Percentiles rank a stretch among this genome's conserved stretches.
Conservation (phyloP, 2,113 vertebrate genomes). For the Mola mola region DNA sequence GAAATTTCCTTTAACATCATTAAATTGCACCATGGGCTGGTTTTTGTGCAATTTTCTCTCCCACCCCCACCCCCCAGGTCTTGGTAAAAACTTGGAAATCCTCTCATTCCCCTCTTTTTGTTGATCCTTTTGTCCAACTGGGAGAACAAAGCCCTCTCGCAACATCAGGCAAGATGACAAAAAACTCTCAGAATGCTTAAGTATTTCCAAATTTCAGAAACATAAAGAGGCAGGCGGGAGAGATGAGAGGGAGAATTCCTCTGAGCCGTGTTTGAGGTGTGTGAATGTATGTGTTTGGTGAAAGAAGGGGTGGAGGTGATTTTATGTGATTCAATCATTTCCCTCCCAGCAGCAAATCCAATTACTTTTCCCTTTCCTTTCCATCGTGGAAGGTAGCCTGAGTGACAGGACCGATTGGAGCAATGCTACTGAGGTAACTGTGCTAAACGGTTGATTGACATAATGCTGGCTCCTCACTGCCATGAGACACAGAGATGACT, state of each 20-base stretch:
- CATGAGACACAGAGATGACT: conserved; percentile 54
- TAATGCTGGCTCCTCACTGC: conserved; percentile 54
- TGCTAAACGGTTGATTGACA: conserved; percentile 69
- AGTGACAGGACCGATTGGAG: conserved; percentile 70
- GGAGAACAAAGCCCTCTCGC: conserved; percentile 62
- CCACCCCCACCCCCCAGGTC: conserved; percentile 52
- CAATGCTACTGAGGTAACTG: conserved; percentile 51
- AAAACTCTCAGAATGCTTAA: conserved; percentile 57
- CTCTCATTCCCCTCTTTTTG: conserved; percentile 62
- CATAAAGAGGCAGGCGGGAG: conserved; percentile 46
- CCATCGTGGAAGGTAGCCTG: conserved; percentile 72
- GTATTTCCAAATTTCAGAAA: conserved; percentile 65
- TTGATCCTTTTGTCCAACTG: conserved; percentile 66
- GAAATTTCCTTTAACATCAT: conserved; percentile 17
- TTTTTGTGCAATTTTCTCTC: conserved; percentile 35
- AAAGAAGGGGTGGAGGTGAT: conserved; percentile 37
- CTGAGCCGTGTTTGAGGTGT: conserved; percentile 48
- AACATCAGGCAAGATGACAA: conserved; percentile 64
- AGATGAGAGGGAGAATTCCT: conserved; percentile 26
- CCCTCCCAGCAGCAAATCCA: conserved; percentile 73
- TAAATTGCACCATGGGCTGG: conserved; percentile 11
- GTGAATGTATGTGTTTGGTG: conserved; percentile 22
- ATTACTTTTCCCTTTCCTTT: conserved; percentile 71
- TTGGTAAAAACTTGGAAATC: conserved; percentile 66
- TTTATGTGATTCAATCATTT: conserved; percentile 80